These are phyloP conservation scores for Suricata suricatta DNA, from an alignment of 2,113 vertebrate genomes.

Conservation along the genomic window DNA sequence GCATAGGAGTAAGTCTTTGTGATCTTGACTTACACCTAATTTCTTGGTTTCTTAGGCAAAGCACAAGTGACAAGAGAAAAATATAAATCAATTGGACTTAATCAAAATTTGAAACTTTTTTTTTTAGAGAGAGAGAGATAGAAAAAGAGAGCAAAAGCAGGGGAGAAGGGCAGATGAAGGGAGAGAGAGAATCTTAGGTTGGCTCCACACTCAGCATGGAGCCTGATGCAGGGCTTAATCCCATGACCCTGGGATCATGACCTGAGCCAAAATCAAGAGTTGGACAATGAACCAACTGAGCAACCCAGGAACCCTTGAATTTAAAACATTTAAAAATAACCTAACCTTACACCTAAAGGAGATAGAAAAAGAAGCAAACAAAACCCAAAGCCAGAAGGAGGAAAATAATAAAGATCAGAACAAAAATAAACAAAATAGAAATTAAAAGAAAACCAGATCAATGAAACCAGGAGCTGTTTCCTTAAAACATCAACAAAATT, in stretches of 20 bases:
- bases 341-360: not conserved
- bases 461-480: not conserved
- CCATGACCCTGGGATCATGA: too few relatives aligned
- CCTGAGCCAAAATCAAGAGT: too few relatives aligned
- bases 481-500: not conserved
- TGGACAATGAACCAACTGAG: too few relatives aligned
- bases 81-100: not conserved
- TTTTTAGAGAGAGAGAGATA: too few relatives aligned
- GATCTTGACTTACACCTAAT: not conserved
- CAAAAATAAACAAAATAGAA: not conserved
- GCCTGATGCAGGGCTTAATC: too few relatives aligned
- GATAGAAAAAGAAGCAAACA: not conserved
- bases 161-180: too few relatives aligned
- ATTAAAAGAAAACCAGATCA: not conserved
- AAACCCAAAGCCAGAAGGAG: not conserved
- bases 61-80: not conserved
- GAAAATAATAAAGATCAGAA: not conserved
- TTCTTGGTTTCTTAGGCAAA: not conserved
- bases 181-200: too few relatives aligned
- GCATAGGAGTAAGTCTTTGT: not conserved
- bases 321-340: not conserved
- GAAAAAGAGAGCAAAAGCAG: too few relatives aligned
- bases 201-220: too few relatives aligned
- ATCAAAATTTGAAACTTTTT: not conserved
- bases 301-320: too few relatives aligned